Evolutionary conservation across 1,140 invertebrate species (phyloP).

Genomic region (Meteorus sp.): DNA sequence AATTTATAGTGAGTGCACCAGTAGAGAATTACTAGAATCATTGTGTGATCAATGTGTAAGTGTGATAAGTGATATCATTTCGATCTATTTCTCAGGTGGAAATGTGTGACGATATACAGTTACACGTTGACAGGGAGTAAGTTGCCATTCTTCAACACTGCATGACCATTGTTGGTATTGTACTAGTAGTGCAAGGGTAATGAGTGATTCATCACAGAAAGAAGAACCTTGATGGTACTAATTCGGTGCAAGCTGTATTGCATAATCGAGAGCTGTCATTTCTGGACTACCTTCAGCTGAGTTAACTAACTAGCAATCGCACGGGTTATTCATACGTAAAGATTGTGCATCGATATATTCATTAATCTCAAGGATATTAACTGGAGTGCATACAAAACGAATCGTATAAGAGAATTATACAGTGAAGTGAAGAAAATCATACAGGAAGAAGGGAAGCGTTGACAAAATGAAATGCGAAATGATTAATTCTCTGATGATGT

Average conservation of each 20-base stretch:
- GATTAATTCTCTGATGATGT: constrained; percentile 14
- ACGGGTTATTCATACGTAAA: background rate
- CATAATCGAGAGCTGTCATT: constrained; percentile 12
- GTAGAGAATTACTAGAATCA: no score
- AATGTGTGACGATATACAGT: background rate
- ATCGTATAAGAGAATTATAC: background rate
- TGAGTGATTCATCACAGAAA: background rate
- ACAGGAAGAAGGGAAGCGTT: no score
- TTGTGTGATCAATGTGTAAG: no score
- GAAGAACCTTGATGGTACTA: constrained; percentile 26
- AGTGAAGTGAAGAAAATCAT: background rate
- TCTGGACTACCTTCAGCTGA: constrained; percentile 15
- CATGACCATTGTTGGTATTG: constrained; percentile 13
- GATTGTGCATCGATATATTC: background rate
- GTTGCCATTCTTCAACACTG: background rate
- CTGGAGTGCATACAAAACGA: background rate
- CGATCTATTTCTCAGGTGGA: background rate
- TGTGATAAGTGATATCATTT: background rate
- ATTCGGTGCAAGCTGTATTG: constrained; percentile 27
- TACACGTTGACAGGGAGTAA: background rate
- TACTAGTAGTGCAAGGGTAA: constrained; percentile 14
- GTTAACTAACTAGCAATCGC: background rate
- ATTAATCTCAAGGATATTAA: constrained; percentile 14
- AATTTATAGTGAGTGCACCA: background rate
- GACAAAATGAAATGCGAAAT: background rate